These are phyloP conservation scores for Acleris sparsana DNA, from an alignment of 2,888 invertebrate species.

Conservation along the genomic window DNA sequence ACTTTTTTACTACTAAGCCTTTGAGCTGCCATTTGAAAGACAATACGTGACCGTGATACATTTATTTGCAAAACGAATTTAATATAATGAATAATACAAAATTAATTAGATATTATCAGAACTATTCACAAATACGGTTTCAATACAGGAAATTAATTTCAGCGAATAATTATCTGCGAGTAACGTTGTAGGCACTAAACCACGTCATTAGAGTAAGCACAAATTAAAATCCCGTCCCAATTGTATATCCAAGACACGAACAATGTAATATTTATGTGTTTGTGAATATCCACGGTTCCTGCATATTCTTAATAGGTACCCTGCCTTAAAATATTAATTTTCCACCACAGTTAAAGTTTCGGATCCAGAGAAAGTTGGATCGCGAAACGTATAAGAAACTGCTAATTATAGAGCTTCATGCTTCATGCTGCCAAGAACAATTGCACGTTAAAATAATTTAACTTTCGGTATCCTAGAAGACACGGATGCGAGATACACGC, in stretches of 20 bases:
- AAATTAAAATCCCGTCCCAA: too few relatives aligned
- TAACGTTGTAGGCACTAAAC: background rate
- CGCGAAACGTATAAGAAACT: conserved; percentile 30
- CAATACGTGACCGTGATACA: background rate
- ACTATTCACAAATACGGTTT: conserved; percentile 18
- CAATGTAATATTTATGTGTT: too few relatives aligned
- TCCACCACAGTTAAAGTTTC: conserved; percentile 8
- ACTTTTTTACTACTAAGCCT: background rate
- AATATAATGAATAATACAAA: conserved; percentile 20
- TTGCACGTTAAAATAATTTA: conserved; percentile 45
- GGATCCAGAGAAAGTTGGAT: conserved; percentile 36
- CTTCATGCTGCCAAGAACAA: conserved; percentile 40
- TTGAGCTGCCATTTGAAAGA: background rate
- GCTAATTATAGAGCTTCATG: conserved; percentile 40
- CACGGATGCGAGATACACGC: conserved; percentile 45
- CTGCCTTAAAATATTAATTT: conserved; percentile 1
- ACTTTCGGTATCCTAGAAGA: conserved; percentile 37
- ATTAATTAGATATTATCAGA: conserved; percentile 25
- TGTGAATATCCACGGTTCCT: too few relatives aligned
- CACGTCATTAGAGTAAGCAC: too few relatives aligned
- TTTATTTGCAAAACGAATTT: conserved; percentile 6
- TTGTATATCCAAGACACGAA: too few relatives aligned
- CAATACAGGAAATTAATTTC: conserved; percentile 26
- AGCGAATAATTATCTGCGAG: conserved; percentile 25
- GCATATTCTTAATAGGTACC: too few relatives aligned